A percentile compares a stretch with the other conserved stretches of the same genome.
phyloP scores from a whole-genome alignment of 2,888 invertebrate species.

The Synanthedon myopaeformis region DNA sequence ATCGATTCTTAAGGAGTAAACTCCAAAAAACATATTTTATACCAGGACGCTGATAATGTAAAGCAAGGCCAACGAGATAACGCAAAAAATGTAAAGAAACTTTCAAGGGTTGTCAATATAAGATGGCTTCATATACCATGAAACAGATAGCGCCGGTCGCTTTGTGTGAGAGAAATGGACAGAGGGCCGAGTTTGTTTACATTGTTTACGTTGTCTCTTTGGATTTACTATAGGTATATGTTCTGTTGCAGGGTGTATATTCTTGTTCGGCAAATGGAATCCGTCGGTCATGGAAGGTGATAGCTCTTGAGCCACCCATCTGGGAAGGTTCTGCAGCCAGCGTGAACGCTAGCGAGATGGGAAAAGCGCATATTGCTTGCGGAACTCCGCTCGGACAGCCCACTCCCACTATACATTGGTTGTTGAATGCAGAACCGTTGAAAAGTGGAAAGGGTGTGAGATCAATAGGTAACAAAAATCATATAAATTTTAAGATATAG shows the following conservation, averaged over 20 bases:
- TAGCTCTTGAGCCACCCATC: conserved; percentile 51
- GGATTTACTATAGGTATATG: neutral
- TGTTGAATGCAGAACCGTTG: conserved; percentile 84
- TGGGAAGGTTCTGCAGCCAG: conserved; percentile 65
- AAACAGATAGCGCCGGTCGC: no score
- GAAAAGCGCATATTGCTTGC: conserved; percentile 43
- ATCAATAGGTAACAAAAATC: conserved; percentile 29
- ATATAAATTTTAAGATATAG: no score
- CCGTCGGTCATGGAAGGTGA: conserved; percentile 53
- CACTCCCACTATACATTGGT: conserved; percentile 82
- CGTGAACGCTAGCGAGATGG: conserved; percentile 66
- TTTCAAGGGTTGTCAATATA: no score
- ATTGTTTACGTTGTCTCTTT: no score
- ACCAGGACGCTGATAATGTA: no score
- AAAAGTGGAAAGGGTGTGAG: conserved; percentile 41
- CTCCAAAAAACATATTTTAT: no score
- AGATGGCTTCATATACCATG: no score
- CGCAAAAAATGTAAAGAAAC: no score
- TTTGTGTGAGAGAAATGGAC: no score
- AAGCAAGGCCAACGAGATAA: no score
- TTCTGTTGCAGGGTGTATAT: conserved; percentile 75
- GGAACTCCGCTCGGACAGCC: conserved; percentile 80
- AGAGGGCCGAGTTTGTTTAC: no score
- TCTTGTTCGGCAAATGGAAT: conserved; percentile 78
- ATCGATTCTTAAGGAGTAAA: no score